Evolutionary conservation across 2,113 vertebrate genomes (phyloP).

Genomic region (Physeter macrocephalus): DNA sequence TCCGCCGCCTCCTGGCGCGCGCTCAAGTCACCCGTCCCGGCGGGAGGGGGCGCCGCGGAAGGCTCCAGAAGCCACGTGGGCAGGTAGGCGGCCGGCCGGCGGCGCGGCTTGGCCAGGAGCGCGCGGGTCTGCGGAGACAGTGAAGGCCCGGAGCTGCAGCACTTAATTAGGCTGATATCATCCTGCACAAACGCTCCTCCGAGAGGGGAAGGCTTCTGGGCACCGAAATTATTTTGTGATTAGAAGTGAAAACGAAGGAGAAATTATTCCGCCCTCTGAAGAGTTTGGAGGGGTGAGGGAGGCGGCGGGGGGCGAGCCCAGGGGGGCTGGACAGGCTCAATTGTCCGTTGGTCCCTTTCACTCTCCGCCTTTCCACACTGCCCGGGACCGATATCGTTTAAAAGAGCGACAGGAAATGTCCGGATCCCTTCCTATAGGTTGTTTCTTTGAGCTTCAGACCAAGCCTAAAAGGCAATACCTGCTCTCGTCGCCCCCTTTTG

Average conservation of each 20-base stretch:
- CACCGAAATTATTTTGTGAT: constrained; percentile 69
- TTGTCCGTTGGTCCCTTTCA: neutral
- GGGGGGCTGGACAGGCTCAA: neutral
- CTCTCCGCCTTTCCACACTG: neutral
- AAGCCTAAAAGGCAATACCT: neutral
- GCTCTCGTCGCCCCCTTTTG: neutral
- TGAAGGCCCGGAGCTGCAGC: constrained; percentile 46
- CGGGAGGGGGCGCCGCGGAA: neutral
- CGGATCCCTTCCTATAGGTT: neutral
- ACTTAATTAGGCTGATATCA: constrained; percentile 78
- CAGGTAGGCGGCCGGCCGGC: constrained; percentile 63
- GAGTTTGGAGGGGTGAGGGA: neutral
- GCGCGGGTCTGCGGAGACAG: neutral
- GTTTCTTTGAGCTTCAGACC: neutral
- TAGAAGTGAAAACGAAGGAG: constrained; percentile 58
- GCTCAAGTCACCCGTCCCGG: constrained; percentile 92
- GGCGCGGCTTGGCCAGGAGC: constrained; percentile 43
- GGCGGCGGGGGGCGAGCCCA: neutral
- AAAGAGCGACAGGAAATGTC: neutral
- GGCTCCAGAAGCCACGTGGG: constrained; percentile 38
- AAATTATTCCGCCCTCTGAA: constrained; percentile 37
- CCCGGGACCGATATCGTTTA: neutral
- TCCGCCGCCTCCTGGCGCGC: constrained; percentile 82
- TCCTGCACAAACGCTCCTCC: constrained; percentile 69
- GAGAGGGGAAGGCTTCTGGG: constrained; percentile 64